Base-by-base conservation (phyloP, 92 coral and sea anemone species). In the Epizoanthus fatuus region DNA sequence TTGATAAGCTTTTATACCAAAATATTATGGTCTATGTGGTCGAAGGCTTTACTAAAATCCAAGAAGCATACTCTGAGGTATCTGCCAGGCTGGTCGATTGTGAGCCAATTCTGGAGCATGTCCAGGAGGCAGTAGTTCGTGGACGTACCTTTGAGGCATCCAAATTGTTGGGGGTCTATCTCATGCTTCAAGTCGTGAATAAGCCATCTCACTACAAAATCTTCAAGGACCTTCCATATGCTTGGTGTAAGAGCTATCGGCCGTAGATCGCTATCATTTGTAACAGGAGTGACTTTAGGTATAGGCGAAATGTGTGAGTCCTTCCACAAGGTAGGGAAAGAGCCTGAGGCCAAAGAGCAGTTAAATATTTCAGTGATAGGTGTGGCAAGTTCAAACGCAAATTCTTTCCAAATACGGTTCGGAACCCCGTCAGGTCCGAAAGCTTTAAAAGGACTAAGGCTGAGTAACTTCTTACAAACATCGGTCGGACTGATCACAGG, bases 271-370 rank as follows among this genome's bases (percentile, higher is more conserved):
- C 78, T 58, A 5, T 37, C 55, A 7, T 15, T 11, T 7, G 78
- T 42, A 5, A 72, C 78, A n/a, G 78, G 78, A 10, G 78, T 72
- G 57, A 40, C 78, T 44, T 72, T 42, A 22, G 78, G 78, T 42
- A 45, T 72, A 3, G 78, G 78, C 5, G 75, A 32, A 2, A 69
- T 38, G 22, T 11, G 51, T 16, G 75, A 69, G 35, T 69, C 49
- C 22, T 32, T 38, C 75, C 75, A 69, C 22, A 69, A 5, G 20
- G 75, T 69, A 8, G 49, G 53, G 51, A 69, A 69, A 44, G 7
- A 38, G 8, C 75, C 6, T 5, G 75, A 4, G 9, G 62, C 19
- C 32, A 29, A 29, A 29, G 32, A 29, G 32, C 32, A 29, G 32
- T 29, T 29, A 29, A 29, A 29, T 29, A 22, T 39, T 13, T 5